Conservation (phyloP, 2,113 vertebrate genomes). For the Xenopus laevis region DNA sequence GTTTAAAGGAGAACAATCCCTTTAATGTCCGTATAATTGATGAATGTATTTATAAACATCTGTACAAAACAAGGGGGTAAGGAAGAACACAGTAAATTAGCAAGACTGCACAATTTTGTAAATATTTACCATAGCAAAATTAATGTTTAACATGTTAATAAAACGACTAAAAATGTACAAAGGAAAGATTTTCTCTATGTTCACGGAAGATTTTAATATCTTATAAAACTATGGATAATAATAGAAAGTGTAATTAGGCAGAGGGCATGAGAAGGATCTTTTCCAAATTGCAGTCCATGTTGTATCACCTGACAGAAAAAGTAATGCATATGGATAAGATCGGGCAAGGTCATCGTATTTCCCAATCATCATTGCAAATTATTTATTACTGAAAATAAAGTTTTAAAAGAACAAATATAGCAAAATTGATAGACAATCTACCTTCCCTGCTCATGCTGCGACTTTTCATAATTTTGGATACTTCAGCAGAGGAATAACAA, state of each 20-base stretch:
- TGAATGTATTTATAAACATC: too few species aligned
- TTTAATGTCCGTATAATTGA: too few species aligned
- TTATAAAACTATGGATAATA: neutral
- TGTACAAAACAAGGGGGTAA: too few species aligned
- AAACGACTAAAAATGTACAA: too few species aligned
- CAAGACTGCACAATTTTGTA: too few species aligned
- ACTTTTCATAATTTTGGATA: neutral
- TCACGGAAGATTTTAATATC: too few species aligned
- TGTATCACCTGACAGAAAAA: neutral
- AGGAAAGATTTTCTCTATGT: too few species aligned
- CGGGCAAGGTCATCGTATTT: slow-evolving; percentile 4
- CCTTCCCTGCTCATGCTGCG: neutral
- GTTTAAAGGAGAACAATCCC: too few species aligned
- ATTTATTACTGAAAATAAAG: slow-evolving; percentile 1
- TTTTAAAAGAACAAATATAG: neutral
- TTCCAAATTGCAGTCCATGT: neutral
- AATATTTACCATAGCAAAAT: too few species aligned
- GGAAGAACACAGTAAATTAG: too few species aligned
- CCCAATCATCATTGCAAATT: neutral
- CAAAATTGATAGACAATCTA: neutral
- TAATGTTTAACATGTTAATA: too few species aligned
- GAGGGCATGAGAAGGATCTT: neutral
- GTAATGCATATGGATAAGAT: neutral
- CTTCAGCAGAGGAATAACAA: neutral
- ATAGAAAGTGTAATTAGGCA: neutral